These are phyloP conservation scores for Camelus dromedarius DNA, from an alignment of 2,113 vertebrate species.

Conservation along the genomic window DNA sequence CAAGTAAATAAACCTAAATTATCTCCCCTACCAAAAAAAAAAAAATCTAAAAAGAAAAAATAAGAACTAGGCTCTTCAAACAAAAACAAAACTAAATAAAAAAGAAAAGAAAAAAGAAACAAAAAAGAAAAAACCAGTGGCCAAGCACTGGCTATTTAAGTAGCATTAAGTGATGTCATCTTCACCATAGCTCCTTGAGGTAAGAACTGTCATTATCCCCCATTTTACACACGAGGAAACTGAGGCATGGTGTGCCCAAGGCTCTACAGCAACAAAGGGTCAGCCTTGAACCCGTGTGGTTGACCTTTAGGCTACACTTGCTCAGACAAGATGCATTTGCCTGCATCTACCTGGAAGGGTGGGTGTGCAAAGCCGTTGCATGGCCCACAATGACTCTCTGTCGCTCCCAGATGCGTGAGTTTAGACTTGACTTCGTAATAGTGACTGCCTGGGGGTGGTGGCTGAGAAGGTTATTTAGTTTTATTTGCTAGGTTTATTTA, in stretches of 20 bases:
- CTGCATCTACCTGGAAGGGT: no score
- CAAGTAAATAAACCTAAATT: no score
- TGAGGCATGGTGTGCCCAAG: not conserved
- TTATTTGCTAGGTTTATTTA: not conserved
- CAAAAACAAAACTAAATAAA: no score
- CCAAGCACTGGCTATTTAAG: not conserved
- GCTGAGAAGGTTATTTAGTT: not conserved
- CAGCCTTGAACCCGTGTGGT: not conserved
- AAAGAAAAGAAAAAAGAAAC: no score
- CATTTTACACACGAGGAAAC: not conserved
- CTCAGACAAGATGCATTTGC: not conserved
- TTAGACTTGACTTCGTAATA: not conserved
- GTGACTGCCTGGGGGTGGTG: not conserved
- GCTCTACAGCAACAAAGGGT: not conserved
- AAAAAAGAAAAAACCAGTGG: no score
- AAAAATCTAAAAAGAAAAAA: no score
- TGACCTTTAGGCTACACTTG: not conserved
- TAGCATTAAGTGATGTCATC: not conserved
- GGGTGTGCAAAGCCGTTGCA: not conserved
- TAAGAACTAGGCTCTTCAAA: no score
- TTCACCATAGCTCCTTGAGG: not conserved
- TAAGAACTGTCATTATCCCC: not conserved
- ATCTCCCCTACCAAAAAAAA: no score
- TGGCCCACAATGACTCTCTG: rapidly evolving
- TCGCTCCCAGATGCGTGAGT: not conserved